Conservation (phyloP, 2,797 vertebrate species). For the Capromys pilorides region DNA sequence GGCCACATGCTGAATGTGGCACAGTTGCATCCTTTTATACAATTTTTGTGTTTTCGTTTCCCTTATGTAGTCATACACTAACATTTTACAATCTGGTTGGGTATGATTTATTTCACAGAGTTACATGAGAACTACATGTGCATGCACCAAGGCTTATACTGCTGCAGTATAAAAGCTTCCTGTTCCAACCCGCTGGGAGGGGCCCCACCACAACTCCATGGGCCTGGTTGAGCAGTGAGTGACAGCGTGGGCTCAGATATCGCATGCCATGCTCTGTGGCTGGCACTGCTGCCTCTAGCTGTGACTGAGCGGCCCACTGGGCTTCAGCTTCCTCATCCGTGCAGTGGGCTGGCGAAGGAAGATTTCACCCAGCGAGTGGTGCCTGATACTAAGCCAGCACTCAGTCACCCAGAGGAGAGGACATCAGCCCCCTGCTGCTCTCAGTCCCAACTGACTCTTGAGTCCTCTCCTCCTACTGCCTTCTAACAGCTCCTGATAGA, state of each 20-base stretch:
- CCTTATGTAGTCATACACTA: neutral
- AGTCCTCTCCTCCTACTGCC: neutral
- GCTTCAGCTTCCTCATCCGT: neutral
- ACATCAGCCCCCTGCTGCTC: neutral
- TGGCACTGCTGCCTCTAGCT: neutral
- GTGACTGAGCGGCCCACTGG: neutral
- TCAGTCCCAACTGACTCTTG: neutral
- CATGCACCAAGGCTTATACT: neutral
- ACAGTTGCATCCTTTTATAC: neutral
- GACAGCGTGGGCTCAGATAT: fast-evolving
- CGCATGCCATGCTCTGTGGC: neutral
- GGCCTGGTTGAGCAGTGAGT: neutral
- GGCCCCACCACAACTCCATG: no score
- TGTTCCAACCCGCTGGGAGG: neutral
- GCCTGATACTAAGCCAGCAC: neutral
- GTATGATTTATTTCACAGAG: neutral
- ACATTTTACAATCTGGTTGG: neutral
- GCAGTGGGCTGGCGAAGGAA: neutral
- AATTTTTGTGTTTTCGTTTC: neutral
- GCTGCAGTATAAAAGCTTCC: neutral
- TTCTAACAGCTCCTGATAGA: neutral
- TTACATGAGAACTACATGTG: neutral
- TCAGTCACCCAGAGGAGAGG: neutral
- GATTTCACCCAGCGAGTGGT: neutral
- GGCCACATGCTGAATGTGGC: neutral